Evolutionary conservation across 1,140 invertebrate species (phyloP), one percentile per base, ranked within the genome.

Genomic region (Argopecten irradians): DNA sequence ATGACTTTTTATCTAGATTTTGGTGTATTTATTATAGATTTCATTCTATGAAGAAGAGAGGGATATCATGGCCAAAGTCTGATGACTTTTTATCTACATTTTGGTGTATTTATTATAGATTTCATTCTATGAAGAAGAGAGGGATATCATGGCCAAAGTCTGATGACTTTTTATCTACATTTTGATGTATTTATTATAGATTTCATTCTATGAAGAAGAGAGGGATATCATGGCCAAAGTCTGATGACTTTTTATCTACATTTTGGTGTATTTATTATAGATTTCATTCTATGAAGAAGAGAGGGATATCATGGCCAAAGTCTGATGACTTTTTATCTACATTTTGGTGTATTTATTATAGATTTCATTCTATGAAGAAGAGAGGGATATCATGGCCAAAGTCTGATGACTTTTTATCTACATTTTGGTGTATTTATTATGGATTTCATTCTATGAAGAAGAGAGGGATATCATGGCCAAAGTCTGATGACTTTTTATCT

Each of bases 261-360:
- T 46, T 41, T 86, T 86, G 55, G 86, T n/a, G n/a, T n/a, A n/a
- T 71, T 33, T 41, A 36, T 88, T 90, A 19, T 84, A 95, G 94
- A 93, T 94, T 34, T 93, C 94, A 16, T 95, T 94, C 90, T 95
- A 91, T 93, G 93, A 94, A 87, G 95, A 95, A 89, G 95, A 95
- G 88, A 83, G 94, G 82, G 93, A 95, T 83, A 95, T 95, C 13
- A 95, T 95, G 94, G 94, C 93, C 19, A 88, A 91, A n/a, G 91
- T n/a, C n/a, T n/a, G n/a, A n/a, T n/a, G n/a, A n/a, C n/a, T 71
- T 71, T 11, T 16, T 46, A 19, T 46, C 43, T 46, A 22, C 13
- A 46, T 46, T 41, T 86, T 86, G 55, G 86, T n/a, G n/a, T n/a
- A n/a, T 71, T 33, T 41, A 36, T 88, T 90, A 19, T 84, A 95